phyloP scores from a whole-genome alignment of 2,113 vertebrate genomes.

The Tamias sibiricus region DNA sequence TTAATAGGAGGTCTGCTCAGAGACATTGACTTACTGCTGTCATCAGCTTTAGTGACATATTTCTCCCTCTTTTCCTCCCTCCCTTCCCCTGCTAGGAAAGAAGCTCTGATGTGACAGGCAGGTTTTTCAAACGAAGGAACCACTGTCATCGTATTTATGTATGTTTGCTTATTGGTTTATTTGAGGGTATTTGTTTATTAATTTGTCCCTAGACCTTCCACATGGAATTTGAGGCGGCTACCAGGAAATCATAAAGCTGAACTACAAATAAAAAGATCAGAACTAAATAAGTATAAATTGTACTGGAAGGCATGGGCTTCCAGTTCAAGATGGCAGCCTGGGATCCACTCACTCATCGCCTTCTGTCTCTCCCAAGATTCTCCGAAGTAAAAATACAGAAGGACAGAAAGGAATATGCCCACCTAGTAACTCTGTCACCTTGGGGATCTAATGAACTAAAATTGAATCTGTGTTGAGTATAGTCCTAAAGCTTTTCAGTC shows the following conservation, averaged over 20 bases:
- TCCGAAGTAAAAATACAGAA: neutral
- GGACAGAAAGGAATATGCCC: neutral
- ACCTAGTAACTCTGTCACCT: neutral
- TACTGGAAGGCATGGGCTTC: neutral
- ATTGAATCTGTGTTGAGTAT: neutral
- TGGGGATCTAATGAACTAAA: neutral
- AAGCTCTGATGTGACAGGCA: neutral
- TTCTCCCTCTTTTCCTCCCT: neutral
- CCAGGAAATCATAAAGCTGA: neutral
- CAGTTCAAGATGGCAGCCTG: neutral
- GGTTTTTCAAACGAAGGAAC: neutral
- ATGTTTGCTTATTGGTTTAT: neutral
- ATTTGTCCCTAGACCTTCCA: neutral
- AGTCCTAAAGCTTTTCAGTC: neutral
- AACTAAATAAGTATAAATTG: neutral
- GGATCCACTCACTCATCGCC: neutral
- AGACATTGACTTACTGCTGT: constrained; percentile 41
- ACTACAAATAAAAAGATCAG: neutral
- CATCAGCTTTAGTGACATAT: neutral
- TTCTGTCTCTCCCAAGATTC: neutral
- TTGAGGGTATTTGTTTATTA: neutral
- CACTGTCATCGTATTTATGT: neutral
- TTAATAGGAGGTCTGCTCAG: neutral
- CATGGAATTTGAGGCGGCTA: neutral
- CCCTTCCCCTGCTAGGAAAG: neutral